Percentiles rank a stretch among this genome's conserved stretches.
phyloP scores from a whole-genome alignment of 1,140 invertebrate genomes.

The fruit fly (Drosophila melanogaster) region DNA sequence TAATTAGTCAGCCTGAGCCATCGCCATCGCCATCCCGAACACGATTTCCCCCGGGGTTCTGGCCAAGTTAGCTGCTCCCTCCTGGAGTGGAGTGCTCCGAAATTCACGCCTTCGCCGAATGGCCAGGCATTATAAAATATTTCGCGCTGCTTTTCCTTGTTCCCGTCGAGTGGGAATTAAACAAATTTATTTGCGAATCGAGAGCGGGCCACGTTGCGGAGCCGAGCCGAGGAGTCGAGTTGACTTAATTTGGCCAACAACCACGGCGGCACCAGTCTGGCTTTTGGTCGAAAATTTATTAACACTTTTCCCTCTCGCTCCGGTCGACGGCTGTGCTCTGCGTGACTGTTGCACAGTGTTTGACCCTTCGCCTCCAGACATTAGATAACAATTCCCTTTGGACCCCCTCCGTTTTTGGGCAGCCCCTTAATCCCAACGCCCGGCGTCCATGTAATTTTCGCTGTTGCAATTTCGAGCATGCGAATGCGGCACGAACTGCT shows the following conservation, averaged over 20 bases:
- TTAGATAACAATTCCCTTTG: constrained; percentile 63
- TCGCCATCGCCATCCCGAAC: constrained; percentile 43
- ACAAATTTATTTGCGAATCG: constrained; percentile 79
- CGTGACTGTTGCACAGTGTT: constrained; percentile 70
- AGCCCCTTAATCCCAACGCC: neutral
- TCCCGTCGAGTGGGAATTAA: constrained; percentile 69
- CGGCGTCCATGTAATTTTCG: constrained; percentile 60
- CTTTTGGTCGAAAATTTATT: constrained; percentile 66
- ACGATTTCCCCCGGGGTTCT: constrained; percentile 48
- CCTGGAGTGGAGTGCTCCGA: constrained; percentile 12
- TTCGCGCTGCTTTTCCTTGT: constrained; percentile 47
- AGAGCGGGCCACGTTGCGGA: constrained; percentile 35
- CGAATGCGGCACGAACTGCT: constrained; percentile 70
- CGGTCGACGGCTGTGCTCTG: constrained; percentile 46
- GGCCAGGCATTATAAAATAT: constrained; percentile 69
- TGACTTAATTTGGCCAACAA: constrained; percentile 72
- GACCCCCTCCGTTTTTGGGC: neutral
- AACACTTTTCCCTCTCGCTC: constrained; percentile 66
- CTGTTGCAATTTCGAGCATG: constrained; percentile 72
- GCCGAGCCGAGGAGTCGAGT: constrained; percentile 24
- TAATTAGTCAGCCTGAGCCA: constrained; percentile 69
- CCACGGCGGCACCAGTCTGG: constrained; percentile 16
- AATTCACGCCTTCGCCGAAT: constrained; percentile 33
- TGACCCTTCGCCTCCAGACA: constrained; percentile 77
- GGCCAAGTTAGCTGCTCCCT: constrained; percentile 22